Evolutionary conservation across 2,113 vertebrate genomes (phyloP).

Genomic region (Neolamprologus falcicula): DNA sequence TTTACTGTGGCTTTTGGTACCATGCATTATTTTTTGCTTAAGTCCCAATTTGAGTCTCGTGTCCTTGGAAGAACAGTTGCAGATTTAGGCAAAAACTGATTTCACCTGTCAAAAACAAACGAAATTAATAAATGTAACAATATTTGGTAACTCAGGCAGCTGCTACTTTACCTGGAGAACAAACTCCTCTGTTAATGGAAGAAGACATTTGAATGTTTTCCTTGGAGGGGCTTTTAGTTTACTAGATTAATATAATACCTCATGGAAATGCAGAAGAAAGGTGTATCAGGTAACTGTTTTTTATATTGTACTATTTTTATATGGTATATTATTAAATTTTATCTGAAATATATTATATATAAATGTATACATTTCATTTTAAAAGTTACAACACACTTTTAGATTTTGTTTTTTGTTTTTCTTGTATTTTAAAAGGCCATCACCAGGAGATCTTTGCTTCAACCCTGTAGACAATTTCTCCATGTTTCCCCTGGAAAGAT

Average conservation of each 20-base stretch:
- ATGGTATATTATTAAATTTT: background rate
- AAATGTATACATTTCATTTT: background rate
- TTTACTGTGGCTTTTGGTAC: background rate
- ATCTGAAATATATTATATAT: background rate
- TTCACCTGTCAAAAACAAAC: background rate
- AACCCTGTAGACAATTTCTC: background rate
- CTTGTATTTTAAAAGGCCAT: background rate
- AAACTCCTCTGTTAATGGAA: background rate
- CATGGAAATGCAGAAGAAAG: background rate
- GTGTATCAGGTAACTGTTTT: background rate
- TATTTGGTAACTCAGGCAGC: background rate
- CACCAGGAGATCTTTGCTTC: background rate
- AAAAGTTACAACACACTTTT: background rate
- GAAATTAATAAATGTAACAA: too few species aligned
- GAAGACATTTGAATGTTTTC: background rate
- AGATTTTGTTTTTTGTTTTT: background rate
- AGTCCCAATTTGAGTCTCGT: background rate
- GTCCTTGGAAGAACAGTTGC: background rate
- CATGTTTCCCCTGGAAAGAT: background rate
- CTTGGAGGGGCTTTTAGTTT: slow-evolving; percentile 22
- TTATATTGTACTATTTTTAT: background rate
- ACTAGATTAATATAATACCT: background rate
- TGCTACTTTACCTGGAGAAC: background rate
- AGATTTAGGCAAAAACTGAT: background rate
- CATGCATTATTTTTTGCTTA: background rate